These are phyloP conservation scores for Clamator glandarius DNA, from an alignment of 2,797 vertebrate species.

Conservation along the genomic window DNA sequence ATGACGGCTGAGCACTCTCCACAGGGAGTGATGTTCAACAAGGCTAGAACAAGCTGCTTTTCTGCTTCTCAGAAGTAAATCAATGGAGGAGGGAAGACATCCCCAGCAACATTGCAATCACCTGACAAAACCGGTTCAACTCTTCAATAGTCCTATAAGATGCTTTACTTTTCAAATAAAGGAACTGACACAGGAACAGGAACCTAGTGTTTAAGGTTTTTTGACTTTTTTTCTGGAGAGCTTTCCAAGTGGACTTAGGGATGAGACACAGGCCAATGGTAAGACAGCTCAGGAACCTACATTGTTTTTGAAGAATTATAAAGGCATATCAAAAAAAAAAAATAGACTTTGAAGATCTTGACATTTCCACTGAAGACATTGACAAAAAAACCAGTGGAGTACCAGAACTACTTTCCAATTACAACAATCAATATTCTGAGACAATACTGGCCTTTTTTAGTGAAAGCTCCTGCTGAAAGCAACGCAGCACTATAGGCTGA, in stretches of 20 bases:
- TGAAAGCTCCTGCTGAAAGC: neutral
- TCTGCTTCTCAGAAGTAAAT: slow-evolving; percentile 10
- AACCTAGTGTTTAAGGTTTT: neutral
- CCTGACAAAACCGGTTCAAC: slow-evolving; percentile 11
- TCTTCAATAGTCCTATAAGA: neutral
- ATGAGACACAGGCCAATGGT: neutral
- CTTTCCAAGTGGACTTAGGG: neutral
- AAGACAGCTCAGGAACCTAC: neutral
- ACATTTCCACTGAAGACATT: neutral
- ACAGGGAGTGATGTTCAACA: neutral
- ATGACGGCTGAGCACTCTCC: neutral
- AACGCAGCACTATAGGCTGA: neutral
- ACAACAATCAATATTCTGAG: neutral
- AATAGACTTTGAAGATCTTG: neutral
- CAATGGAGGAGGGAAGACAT: slow-evolving; percentile 4
- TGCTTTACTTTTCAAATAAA: neutral
- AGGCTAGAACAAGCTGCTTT: neutral
- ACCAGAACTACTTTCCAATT: neutral
- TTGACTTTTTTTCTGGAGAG: neutral
- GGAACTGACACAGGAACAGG: neutral
- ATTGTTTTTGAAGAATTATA: neutral
- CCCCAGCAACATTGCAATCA: neutral
- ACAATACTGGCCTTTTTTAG: neutral
- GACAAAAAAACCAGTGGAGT: neutral
- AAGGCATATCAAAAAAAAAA: neutral